phyloP scores from a whole-genome alignment of 2,888 invertebrate genomes.

The Thecophora atra region DNA sequence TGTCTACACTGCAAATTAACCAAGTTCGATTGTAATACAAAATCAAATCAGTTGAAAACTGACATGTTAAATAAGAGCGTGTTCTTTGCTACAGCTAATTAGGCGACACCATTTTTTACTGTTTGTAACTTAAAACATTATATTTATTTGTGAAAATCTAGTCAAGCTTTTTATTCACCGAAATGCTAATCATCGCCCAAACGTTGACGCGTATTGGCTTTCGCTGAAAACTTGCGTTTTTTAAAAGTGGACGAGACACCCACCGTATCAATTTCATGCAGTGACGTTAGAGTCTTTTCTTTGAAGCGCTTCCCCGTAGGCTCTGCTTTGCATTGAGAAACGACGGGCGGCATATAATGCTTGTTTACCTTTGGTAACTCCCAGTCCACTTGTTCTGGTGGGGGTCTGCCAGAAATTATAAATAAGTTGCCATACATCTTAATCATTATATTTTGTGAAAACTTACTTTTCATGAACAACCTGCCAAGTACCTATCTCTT shows the following conservation, averaged over 20 bases:
- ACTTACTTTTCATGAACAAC: constrained; percentile 72
- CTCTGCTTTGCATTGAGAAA: constrained; percentile 51
- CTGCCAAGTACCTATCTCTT: constrained; percentile 83
- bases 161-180: background rate
- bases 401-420: constrained; percentile 46
- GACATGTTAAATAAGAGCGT: too few relatives aligned
- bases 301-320: constrained; percentile 64
- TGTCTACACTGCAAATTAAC: too few relatives aligned
- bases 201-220: constrained; percentile 60
- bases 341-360: constrained; percentile 52
- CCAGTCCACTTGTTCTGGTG: constrained; percentile 70
- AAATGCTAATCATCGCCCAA: constrained; percentile 53
- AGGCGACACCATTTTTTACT: too few relatives aligned
- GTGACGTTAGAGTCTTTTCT: constrained; percentile 58
- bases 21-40: too few relatives aligned
- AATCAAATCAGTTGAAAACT: too few relatives aligned
- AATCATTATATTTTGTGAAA: background rate
- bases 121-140: background rate
- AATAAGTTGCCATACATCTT: background rate
- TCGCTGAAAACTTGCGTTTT: constrained; percentile 62
- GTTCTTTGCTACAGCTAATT: too few relatives aligned
- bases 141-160: background rate
- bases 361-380: constrained; percentile 73
- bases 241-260: constrained; percentile 57
- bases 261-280: constrained; percentile 52